phyloP scores from a whole-genome alignment of 2,797 vertebrate species.

The Lacerta viridis region DNA sequence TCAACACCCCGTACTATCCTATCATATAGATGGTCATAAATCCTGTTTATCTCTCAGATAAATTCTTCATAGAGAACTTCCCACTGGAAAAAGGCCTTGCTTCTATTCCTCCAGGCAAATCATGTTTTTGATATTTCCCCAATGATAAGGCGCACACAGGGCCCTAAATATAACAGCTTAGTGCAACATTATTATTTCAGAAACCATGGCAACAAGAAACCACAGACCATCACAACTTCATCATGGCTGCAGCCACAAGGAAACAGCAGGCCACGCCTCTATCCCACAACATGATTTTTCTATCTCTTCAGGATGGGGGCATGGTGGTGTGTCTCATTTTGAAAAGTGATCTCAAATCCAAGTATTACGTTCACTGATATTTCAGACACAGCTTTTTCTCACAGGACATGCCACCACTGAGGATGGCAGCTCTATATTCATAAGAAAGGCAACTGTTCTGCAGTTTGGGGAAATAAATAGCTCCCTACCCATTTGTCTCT shows the following conservation, averaged over 20 bases:
- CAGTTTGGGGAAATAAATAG: neutral
- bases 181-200: slow-evolving; percentile 30
- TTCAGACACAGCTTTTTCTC: neutral
- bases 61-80: no score
- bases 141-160: slow-evolving; percentile 27
- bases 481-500: neutral
- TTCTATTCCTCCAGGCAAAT: slow-evolving; percentile 32
- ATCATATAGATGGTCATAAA: slow-evolving; percentile 2
- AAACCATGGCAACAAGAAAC: slow-evolving; percentile 44
- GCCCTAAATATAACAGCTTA: slow-evolving; percentile 34
- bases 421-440: neutral
- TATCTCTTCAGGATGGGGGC: neutral
- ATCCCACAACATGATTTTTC: neutral
- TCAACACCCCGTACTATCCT: neutral
- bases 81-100: slow-evolving; percentile 9
- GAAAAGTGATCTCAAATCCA: neutral
- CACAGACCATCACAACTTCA: slow-evolving; percentile 34
- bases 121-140: slow-evolving; percentile 36
- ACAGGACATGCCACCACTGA: neutral
- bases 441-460: neutral
- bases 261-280: neutral
- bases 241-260: slow-evolving; percentile 37
- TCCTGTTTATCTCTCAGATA: neutral
- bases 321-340: neutral
- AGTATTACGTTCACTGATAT: neutral